phyloP scores from a whole-genome alignment of 2,113 vertebrate genomes.

The Mormyrus iriodes region DNA sequence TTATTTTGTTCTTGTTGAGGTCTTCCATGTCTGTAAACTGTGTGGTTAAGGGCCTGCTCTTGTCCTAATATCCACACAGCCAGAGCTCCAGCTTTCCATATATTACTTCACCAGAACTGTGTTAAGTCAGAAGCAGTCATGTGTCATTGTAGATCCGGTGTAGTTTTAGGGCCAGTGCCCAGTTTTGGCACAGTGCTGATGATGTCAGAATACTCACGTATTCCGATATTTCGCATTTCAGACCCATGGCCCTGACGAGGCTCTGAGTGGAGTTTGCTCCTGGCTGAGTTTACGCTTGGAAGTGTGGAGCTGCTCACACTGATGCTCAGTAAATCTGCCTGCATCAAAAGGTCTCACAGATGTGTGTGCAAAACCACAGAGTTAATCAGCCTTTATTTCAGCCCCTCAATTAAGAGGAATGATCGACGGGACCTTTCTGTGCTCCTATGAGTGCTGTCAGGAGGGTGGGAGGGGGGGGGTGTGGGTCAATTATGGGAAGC shows the following conservation, averaged over 20 bases:
- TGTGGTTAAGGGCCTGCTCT: background rate
- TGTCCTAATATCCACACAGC: background rate
- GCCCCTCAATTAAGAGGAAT: conserved; percentile 35
- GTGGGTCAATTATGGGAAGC: conserved; percentile 25
- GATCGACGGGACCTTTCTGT: conserved; percentile 34
- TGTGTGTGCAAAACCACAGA: background rate
- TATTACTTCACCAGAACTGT: background rate
- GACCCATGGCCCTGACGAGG: background rate
- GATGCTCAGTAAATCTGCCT: background rate
- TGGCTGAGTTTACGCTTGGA: background rate
- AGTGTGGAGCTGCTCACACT: background rate
- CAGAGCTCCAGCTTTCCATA: background rate
- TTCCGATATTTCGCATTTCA: too few species aligned
- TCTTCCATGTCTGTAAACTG: background rate
- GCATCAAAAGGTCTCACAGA: too few species aligned
- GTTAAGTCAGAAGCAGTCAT: background rate
- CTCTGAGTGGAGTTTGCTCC: background rate
- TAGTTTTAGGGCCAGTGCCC: background rate
- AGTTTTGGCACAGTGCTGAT: background rate
- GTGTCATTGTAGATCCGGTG: background rate
- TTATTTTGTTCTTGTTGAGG: background rate
- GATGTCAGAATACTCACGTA: background rate
- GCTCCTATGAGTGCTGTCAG: conserved; percentile 15
- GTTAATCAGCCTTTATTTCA: conserved; percentile 30
- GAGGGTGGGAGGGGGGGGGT: conserved; percentile 16